Evolutionary conservation across 2,113 vertebrate species (phyloP).

Genomic region (Canis aureus): DNA sequence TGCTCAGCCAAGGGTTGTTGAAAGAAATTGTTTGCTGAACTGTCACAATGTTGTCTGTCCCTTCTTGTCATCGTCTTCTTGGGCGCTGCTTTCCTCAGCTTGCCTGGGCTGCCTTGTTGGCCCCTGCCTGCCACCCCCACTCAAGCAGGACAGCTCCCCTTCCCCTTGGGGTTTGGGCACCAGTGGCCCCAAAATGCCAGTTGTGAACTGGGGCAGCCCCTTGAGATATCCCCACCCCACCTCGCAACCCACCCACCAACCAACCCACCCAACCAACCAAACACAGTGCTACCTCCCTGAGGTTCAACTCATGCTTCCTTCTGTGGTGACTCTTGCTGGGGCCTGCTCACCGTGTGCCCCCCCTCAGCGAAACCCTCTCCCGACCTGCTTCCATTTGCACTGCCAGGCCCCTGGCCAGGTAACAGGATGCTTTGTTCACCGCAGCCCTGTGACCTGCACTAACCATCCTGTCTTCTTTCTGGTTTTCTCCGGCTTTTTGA

Average conservation of each 20-base stretch:
- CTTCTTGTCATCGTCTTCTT: constrained; percentile 8
- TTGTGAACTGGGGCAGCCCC: not conserved
- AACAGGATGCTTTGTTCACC: not conserved
- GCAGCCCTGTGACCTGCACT: not conserved
- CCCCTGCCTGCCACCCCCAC: not conserved
- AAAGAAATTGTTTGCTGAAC: not conserved
- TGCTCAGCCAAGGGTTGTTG: not conserved
- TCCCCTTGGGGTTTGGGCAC: not conserved
- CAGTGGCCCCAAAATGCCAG: too few species aligned
- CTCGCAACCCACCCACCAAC: not conserved
- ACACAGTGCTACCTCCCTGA: not conserved
- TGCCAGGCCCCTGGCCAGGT: not conserved
- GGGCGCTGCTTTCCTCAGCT: not conserved
- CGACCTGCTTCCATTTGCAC: not conserved
- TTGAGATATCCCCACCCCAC: not conserved
- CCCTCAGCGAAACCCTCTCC: not conserved
- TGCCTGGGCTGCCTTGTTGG: not conserved
- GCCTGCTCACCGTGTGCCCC: not conserved
- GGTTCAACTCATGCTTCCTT: not conserved
- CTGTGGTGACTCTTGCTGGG: not conserved
- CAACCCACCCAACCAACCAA: not conserved
- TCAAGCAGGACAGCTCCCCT: not conserved
- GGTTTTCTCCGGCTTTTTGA: constrained; percentile 11
- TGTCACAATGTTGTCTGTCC: not conserved
- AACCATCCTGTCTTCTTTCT: not conserved